Evolutionary conservation across 37 sponge, comb jelly and placozoan genomes (phyloP), one percentile per base, ranked within the genome.

Genomic region (Diacarnus erythraeanus): DNA sequence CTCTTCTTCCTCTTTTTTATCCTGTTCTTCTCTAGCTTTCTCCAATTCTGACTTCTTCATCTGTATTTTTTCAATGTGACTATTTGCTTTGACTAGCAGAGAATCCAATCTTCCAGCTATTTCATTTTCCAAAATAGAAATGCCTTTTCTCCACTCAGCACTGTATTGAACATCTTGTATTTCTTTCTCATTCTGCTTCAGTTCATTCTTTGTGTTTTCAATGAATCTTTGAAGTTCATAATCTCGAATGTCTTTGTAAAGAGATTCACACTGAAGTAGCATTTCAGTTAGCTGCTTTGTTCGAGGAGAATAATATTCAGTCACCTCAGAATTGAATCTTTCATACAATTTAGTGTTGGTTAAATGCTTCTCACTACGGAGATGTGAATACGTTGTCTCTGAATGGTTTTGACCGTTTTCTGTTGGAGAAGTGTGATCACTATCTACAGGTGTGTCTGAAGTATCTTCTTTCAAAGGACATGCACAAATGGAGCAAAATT

Each of bases 71-170:
- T 68, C 69, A 35, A 38, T 10, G 6, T 35, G 69, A 36, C 27
- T 68, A 10, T 25, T 38, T 8, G 38, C 76, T 61, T 30, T 34
- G 27, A 23, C 10, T 15, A 59, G 34, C 40, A 76, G 31, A 5
- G 76, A 59, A 9, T 76, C 40, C 76, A 76, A 60, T 37, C 39
- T 21, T 27, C 61, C 63, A 26, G 12, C 8, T 21, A 59, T 37
- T 15, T 38, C 10, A 30, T 76, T 59, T 39, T 38, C 23, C 6
- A 59, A 27, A 9, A 36, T 35, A n/a, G n/a, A n/a, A 18, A 58
- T 29, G 9, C 76, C 76, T 29, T 6, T 20, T 37, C 26, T 59
- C 76, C 76, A 76, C 60, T 76, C 76, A 17, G 15, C 60, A 76
- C 63, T 60, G 5, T 12, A 9, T 59, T 27, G 21, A 27, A 38